Base-by-base conservation (phyloP, 2,888 invertebrate species). In the Drosophila mercatorum region DNA sequence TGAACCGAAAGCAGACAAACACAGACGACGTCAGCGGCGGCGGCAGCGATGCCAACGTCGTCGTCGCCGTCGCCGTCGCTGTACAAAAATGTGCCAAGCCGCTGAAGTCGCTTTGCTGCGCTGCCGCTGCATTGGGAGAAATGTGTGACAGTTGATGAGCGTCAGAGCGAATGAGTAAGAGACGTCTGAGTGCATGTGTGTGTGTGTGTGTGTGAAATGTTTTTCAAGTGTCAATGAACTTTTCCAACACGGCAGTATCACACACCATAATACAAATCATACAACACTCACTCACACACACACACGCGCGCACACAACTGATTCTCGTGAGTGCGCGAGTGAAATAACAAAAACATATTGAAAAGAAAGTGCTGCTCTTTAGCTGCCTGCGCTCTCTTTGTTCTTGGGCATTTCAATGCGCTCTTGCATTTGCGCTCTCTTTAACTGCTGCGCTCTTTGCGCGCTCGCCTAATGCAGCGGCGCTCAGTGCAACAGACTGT, bases 211-310 rank as follows among this genome's bases (percentile, higher is more conserved):
- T 72, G 69, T 88, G 89, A 89, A 86, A 82, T 89, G 85, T 89
- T 89, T 88, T 89, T 87, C 88, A 91, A 92, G 91, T 92, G 93
- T 92, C 93, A 92, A 92, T 93, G 92, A 92, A 92, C 92, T 91
- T 91, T 91, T 88, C 77, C 82, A 82, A 82, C 89, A 86, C 88
- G 88, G 88, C 88, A 86, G 78, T 83, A 83, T 80, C 81, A 81
- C 84, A 89, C 69, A 82, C 76, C 70, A 83, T 76, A 75, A 72
- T 69, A 75, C 74, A 82, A 74, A 81, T 79, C 79, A 83, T 72
- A 75, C 75, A 70, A 67, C 61, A 69, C 70, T 51, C 60, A 56
- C 58, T 72, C 60, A 70, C 64, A 73, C 66, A 69, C 60, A 67
- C 63, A 55, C 53, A 55, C 64, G 65, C 31, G 3, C 31, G 3